phyloP scores from a whole-genome alignment of 2,888 invertebrate species.

The Portevinia maculata region DNA sequence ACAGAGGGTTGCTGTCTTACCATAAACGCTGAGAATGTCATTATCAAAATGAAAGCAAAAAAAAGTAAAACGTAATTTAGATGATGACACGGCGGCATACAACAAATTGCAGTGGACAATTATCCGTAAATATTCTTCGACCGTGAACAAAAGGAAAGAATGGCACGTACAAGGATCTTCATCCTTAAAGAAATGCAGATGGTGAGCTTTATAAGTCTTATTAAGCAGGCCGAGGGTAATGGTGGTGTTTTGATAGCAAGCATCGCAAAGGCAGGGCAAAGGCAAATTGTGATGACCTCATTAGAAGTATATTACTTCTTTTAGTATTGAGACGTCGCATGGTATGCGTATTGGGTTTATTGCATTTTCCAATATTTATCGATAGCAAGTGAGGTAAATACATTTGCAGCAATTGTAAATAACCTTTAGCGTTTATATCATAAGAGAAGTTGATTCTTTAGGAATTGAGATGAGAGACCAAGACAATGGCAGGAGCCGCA shows the following conservation, averaged over 20 bases:
- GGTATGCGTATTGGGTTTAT: constrained; percentile 2
- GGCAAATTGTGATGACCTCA: constrained; percentile 60
- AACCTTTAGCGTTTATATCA: too few species aligned
- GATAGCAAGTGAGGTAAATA: background rate
- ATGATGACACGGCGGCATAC: constrained; percentile 50
- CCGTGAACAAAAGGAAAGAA: constrained; percentile 55
- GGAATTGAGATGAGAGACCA: too few species aligned
- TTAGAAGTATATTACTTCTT: constrained; percentile 52
- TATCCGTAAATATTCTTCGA: constrained; percentile 69
- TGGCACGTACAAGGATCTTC: constrained; percentile 67
- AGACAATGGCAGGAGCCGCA: too few species aligned
- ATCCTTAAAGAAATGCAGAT: constrained; percentile 63
- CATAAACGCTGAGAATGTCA: constrained; percentile 62
- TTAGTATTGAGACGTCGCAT: constrained; percentile 5
- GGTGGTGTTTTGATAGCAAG: constrained; percentile 19
- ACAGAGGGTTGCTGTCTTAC: constrained; percentile 30
- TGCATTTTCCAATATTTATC: constrained; percentile 11
- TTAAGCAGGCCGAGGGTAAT: constrained; percentile 23
- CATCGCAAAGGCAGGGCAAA: constrained; percentile 17
- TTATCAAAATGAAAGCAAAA: constrained; percentile 56
- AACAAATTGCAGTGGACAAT: constrained; percentile 66
- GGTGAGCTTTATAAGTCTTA: constrained; percentile 56
- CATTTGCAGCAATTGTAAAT: too few species aligned
- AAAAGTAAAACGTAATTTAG: constrained; percentile 2
- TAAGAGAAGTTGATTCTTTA: too few species aligned